A percentile compares a stretch with the other conserved stretches of the same genome.
phyloP scores from a whole-genome alignment of 2,888 invertebrate species.

The Meiosimyza platycephala region DNA sequence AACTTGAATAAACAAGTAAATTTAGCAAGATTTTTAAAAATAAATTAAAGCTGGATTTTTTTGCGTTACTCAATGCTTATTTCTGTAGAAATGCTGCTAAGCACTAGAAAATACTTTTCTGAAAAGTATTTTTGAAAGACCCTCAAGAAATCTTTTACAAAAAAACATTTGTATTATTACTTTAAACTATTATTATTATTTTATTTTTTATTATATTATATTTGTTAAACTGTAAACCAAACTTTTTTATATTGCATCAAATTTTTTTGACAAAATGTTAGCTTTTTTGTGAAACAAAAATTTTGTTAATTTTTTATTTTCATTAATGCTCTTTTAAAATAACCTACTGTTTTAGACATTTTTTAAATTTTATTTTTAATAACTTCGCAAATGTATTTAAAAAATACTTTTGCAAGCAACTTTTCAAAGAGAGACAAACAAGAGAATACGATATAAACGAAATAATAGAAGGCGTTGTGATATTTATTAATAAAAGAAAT shows the following conservation, averaged over 20 bases:
- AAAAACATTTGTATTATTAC: slow-evolving; percentile 38
- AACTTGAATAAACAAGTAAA: too few relatives aligned
- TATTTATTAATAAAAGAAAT: slow-evolving; percentile 63
- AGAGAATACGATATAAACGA: slow-evolving; percentile 42
- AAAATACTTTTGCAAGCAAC: slow-evolving; percentile 29
- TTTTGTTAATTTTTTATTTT: slow-evolving; percentile 36
- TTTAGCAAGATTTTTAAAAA: too few relatives aligned
- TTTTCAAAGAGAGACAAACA: slow-evolving; percentile 28
- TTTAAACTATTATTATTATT: slow-evolving; percentile 30
- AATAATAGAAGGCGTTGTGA: slow-evolving; percentile 66
- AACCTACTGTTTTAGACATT: slow-evolving; percentile 37
- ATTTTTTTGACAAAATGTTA: slow-evolving; percentile 5
- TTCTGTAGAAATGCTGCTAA: not conserved
- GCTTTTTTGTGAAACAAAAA: not conserved
- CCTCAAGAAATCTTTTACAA: slow-evolving; percentile 22
- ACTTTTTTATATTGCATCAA: slow-evolving; percentile 15
- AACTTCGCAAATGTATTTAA: slow-evolving; percentile 21
- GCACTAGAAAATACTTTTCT: slow-evolving; percentile 30
- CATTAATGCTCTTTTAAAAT: slow-evolving; percentile 43
- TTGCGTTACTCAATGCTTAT: not conserved
- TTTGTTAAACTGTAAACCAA: slow-evolving; percentile 15
- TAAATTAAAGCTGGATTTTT: too few relatives aligned
- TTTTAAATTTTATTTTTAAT: slow-evolving; percentile 15
- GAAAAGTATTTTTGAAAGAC: slow-evolving; percentile 32
- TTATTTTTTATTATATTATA: slow-evolving; percentile 28